A percentile compares a stretch with the other conserved stretches of the same genome.
Conservation (phyloP, 2,888 invertebrate species). For the Trichopria drosophilae region DNA sequence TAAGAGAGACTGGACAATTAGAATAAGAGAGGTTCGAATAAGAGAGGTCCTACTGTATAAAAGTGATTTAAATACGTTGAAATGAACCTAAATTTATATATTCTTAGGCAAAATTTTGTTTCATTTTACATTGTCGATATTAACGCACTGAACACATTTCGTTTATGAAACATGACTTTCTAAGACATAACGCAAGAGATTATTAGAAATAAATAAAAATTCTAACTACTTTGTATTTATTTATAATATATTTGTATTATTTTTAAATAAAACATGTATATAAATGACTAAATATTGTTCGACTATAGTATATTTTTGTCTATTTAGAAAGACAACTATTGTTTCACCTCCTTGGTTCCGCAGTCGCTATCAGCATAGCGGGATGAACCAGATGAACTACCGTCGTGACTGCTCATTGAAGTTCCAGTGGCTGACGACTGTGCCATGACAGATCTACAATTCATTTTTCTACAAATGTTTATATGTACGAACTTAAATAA, state of each 20-base stretch:
- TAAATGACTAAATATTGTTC: slow-evolving; percentile 15
- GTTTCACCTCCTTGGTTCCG: slow-evolving; percentile 74
- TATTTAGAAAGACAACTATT: neutral
- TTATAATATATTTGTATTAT: no score
- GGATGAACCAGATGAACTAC: slow-evolving; percentile 62
- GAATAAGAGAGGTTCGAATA: no score
- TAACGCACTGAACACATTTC: no score
- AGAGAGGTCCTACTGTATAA: no score
- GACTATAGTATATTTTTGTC: neutral
- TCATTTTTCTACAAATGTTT: no score
- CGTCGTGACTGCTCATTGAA: slow-evolving; percentile 68
- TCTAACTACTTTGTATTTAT: neutral
- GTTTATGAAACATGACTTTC: no score
- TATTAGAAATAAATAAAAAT: neutral
- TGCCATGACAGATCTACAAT: slow-evolving; percentile 62
- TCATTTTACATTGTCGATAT: no score
- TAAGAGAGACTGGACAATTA: no score
- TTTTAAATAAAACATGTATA: neutral
- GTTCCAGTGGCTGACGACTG: slow-evolving; percentile 67
- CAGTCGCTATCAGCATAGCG: slow-evolving; percentile 74
- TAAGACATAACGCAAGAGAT: no score
- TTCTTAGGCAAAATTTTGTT: no score
- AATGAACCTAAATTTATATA: neutral
- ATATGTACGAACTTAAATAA: no score
- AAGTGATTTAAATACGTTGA: no score